These are phyloP conservation scores for Coreius guichenoti DNA, from an alignment of 2,797 vertebrate genomes.

Conservation along the genomic window DNA sequence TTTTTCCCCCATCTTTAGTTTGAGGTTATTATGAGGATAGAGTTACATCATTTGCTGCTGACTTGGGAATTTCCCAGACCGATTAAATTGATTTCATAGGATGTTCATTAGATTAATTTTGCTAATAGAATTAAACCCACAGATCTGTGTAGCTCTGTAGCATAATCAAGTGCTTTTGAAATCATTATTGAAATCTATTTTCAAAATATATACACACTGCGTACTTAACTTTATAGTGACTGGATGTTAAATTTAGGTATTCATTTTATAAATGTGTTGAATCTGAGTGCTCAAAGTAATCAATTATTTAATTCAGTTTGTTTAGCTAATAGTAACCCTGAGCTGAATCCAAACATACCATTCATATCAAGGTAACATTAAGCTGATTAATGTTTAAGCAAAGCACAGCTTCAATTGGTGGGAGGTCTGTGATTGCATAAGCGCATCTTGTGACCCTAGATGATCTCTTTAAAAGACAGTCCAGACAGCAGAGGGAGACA, in stretches of 20 bases:
- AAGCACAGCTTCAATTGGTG: background rate
- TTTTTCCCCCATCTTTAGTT: background rate
- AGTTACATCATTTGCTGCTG: slow-evolving; percentile 43
- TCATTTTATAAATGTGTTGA: background rate
- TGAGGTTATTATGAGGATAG: slow-evolving; percentile 20
- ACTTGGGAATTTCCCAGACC: slow-evolving; percentile 31
- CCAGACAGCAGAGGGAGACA: slow-evolving; percentile 2
- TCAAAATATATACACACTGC: background rate
- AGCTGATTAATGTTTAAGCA: background rate
- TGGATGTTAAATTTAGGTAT: background rate
- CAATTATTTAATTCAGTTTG: background rate
- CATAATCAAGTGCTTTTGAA: background rate
- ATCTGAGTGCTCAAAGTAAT: background rate
- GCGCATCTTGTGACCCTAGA: slow-evolving; percentile 29
- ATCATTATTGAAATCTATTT: background rate
- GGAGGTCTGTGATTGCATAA: slow-evolving; percentile 33
- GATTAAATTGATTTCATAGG: slow-evolving; percentile 1
- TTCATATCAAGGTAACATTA: background rate
- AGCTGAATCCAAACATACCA: background rate
- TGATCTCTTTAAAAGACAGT: slow-evolving; percentile 63
- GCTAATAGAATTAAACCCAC: background rate
- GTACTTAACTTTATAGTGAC: background rate
- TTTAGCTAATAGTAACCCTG: background rate
- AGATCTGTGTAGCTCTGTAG: background rate
- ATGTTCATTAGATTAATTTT: background rate